Conservation (phyloP, 2,888 invertebrate species). For the Hydropsyche betteni region DNA sequence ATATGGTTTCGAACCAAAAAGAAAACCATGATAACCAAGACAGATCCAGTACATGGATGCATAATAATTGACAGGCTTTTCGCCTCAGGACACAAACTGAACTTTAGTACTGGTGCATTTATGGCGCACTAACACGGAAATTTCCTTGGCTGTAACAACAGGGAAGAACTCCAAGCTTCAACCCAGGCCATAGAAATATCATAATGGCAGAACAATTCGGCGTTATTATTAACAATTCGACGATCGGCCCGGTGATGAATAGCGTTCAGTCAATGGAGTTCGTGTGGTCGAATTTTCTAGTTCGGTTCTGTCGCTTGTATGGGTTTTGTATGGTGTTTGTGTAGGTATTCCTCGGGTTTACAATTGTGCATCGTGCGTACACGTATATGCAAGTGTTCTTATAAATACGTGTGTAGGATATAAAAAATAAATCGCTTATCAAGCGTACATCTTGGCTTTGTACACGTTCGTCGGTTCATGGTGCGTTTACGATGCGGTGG, state of each 20-base stretch:
- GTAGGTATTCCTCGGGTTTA: neutral
- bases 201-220: no score
- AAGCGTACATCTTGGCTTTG: constrained; percentile 34
- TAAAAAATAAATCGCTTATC: constrained; percentile 40
- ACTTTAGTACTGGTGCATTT: constrained; percentile 17
- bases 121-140: constrained; percentile 9
- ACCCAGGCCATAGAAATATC: no score
- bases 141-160: constrained; percentile 14
- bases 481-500: neutral
- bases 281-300: neutral
- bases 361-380: constrained; percentile 16
- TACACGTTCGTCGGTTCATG: constrained; percentile 1
- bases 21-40: no score
- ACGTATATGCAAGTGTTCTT: constrained; percentile 19
- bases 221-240: no score
- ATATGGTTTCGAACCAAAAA: no score
- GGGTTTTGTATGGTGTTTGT: neutral
- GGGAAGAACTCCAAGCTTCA: no score
- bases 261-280: no score
- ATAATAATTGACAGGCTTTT: constrained; percentile 27
- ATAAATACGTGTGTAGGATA: constrained; percentile 26
- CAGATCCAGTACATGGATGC: constrained; percentile 4
- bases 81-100: constrained; percentile 9
- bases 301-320: neutral
- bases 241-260: no score